phyloP scores from a whole-genome alignment of 2,797 vertebrate species.

The Uromys caudimaculatus region DNA sequence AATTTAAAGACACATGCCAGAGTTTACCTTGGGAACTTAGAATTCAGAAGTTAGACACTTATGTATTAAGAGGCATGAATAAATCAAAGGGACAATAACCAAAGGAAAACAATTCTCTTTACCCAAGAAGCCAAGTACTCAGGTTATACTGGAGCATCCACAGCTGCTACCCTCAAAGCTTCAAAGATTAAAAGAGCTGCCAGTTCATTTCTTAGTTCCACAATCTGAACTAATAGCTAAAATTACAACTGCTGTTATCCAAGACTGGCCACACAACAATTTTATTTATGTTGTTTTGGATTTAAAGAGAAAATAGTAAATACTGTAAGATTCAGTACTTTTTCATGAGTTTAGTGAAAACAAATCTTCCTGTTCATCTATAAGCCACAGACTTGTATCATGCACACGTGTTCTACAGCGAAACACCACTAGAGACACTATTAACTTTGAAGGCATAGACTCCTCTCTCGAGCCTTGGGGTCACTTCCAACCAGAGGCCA shows the following conservation, averaged over 20 bases:
- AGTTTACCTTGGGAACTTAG: not conserved
- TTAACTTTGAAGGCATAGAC: not conserved
- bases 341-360: constrained; percentile 53
- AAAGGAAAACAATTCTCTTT: constrained; percentile 54
- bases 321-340: constrained; percentile 51
- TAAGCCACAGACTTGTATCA: not conserved
- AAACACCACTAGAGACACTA: not conserved
- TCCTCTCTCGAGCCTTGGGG: not conserved
- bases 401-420: not conserved
- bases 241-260: constrained; percentile 54
- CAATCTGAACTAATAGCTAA: constrained; percentile 23
- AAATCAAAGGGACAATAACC: constrained; percentile 6
- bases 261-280: constrained; percentile 13
- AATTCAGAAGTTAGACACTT: not conserved
- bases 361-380: not conserved
- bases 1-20: not conserved
- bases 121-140: constrained; percentile 1
- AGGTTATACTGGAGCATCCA: not conserved
- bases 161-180: not conserved
- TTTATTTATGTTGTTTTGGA: constrained; percentile 52
- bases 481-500: not conserved
- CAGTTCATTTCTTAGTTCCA: not conserved
- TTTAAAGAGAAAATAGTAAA: constrained; percentile 54
- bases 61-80: not conserved
- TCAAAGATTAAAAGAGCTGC: constrained; percentile 17